Evolutionary conservation across 2,113 vertebrate genomes (phyloP), one percentile per base, ranked within the genome.

Genomic region (Larimichthys polyactis): DNA sequence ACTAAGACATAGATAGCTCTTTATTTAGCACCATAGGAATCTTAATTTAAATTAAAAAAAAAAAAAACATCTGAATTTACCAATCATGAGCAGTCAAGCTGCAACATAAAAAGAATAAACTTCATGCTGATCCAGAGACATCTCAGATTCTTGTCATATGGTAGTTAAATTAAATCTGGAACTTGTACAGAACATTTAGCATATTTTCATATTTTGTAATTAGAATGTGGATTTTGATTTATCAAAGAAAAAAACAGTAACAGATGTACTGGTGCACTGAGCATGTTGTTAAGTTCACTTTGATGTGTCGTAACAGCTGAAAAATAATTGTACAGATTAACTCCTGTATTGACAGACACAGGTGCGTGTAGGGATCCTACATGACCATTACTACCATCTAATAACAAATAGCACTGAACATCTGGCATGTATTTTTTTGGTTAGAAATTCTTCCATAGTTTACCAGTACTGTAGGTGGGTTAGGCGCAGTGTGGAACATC

Each of bases 221-320:
- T 52, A 49, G 24, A 12, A 55, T 58, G 32, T 11, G 17, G 29
- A 48, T 55, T 52, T 58, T 40, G 36, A 63, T 57, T 64, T 55
- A 66, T 78, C 24, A 54, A 65, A 51, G 5, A 65, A 71, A 75
- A 75, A 67, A 32, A 73, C 22, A 58, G 55, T n/a, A 67, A 72
- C 54, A 74, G 71, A 80, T 83, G 67, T 49, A 52, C 64, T 32
- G 62, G 64, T 74, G 64, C n/a, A 54, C 62, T 63, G 64, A 32
- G 60, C 51, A 78, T 66, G 68, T 52, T 76, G 29, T 76, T 22
- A 32, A 51, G 7, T 62, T 48, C 22, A 11, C 52, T 66, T 76
- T 69, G 57, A 80, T 70, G 51, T 65, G 11, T 63, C 44, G 29
- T 46, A 54, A 70, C 11, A 16, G 74, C 40, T 84, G 65, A 66